Percentiles rank a stretch among this genome's conserved stretches.
Conservation (phyloP, 2,113 vertebrate species). For the Channa maculata region DNA sequence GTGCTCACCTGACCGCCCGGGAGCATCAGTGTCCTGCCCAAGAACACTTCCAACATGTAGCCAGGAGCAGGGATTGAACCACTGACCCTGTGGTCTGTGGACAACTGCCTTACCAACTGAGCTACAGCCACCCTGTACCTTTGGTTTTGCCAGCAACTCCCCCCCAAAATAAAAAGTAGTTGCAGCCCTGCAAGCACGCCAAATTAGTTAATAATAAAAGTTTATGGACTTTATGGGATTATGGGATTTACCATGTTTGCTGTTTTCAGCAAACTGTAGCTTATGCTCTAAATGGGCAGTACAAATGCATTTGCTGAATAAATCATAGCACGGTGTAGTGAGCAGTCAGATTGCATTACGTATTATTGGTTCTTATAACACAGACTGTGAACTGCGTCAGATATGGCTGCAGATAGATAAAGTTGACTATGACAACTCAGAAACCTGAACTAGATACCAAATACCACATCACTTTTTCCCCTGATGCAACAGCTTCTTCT, state of each 20-base stretch:
- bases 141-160: too few relatives aligned
- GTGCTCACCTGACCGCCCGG: too few relatives aligned
- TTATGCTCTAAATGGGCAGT: slow-evolving; percentile 20
- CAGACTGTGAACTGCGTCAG: neutral
- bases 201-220: too few relatives aligned
- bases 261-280: neutral
- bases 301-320: slow-evolving; percentile 51
- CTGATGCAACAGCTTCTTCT: neutral
- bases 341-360: slow-evolving; percentile 22
- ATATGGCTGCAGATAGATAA: neutral
- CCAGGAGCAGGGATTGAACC: too few relatives aligned
- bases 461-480: neutral
- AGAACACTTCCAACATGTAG: too few relatives aligned
- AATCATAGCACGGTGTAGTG: slow-evolving; percentile 34
- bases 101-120: too few relatives aligned
- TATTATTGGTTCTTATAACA: slow-evolving; percentile 9
- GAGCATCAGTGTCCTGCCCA: too few relatives aligned
- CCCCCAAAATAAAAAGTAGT: too few relatives aligned
- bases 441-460: neutral
- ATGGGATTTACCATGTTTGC: neutral
- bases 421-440: neutral
- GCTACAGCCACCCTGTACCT: too few relatives aligned
- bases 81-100: too few relatives aligned
- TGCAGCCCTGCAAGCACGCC: too few relatives aligned
- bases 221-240: neutral